A percentile compares a stretch with the other conserved stretches of the same genome.
Evolutionary conservation across 2,113 vertebrate genomes (phyloP).

Genomic region (Ammodramus savannarum): DNA sequence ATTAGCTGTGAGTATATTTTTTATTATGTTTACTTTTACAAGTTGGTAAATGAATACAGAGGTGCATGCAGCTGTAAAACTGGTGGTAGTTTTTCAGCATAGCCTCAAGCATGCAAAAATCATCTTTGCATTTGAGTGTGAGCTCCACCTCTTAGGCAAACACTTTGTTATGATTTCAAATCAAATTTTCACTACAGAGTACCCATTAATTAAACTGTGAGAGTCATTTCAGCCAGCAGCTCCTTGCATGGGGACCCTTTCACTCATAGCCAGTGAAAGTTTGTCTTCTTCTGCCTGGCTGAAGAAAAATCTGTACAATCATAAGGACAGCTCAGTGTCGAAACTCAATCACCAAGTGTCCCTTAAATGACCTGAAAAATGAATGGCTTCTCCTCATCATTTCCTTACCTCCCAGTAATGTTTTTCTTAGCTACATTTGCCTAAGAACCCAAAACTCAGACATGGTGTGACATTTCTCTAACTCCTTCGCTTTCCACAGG

Average conservation of each 20-base stretch:
- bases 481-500: background rate
- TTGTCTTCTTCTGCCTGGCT: constrained; percentile 6
- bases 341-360: background rate
- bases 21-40: background rate
- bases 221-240: background rate
- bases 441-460: background rate
- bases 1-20: background rate
- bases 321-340: background rate
- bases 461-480: background rate
- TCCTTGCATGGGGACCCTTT: background rate
- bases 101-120: background rate
- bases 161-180: constrained; percentile 2
- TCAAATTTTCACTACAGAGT: background rate
- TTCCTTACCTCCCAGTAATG: background rate
- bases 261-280: background rate
- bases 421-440: background rate
- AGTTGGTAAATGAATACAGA: background rate
- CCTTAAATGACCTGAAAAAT: constrained; percentile 23
- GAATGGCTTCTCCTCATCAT: background rate
- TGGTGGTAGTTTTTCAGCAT: background rate
- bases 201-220: background rate
- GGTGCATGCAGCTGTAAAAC: background rate
- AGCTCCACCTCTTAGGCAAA: background rate
- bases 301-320: background rate
- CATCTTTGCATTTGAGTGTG: background rate